phyloP scores from a whole-genome alignment of 53 echinoderm and acorn worm genomes.

The Hippasteria phrygiana region DNA sequence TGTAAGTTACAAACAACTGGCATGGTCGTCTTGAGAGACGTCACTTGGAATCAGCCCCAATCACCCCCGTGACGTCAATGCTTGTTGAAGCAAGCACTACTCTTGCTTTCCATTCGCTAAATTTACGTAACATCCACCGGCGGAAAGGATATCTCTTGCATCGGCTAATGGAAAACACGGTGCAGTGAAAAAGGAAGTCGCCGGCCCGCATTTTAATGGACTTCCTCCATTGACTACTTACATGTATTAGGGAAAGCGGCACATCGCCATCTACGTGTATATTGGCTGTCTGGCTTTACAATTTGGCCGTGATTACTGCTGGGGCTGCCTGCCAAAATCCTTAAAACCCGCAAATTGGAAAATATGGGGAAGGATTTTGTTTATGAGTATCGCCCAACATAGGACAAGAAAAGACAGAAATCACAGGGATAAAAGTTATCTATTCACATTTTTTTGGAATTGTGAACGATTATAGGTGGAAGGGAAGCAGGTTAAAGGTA shows the following conservation, averaged over 20 bases:
- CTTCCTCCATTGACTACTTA: not conserved
- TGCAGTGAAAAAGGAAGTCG: not conserved
- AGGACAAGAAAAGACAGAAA: too few species aligned
- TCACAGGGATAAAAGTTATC: too few species aligned
- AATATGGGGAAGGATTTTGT: not conserved
- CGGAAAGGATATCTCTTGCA: not conserved
- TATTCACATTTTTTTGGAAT: too few species aligned
- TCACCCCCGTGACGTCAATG: not conserved
- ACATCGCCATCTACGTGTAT: not conserved
- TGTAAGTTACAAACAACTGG: too few species aligned
- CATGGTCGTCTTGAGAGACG: too few species aligned
- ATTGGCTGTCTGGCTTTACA: constrained; percentile 10
- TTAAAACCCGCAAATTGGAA: not conserved
- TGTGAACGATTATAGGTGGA: too few species aligned
- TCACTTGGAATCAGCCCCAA: not conserved
- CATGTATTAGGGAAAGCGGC: not conserved
- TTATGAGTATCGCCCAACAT: not conserved
- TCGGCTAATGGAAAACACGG: not conserved
- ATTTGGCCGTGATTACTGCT: not conserved
- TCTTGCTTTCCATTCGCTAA: not conserved
- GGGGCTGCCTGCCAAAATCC: not conserved
- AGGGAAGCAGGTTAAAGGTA: too few species aligned
- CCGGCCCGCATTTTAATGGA: constrained; percentile 1
- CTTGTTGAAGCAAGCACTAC: not conserved
- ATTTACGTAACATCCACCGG: not conserved